Evolutionary conservation across 2,113 vertebrate genomes (phyloP), one percentile per base, ranked within the genome.

Genomic region (Rhinopomastus cyanomelas): DNA sequence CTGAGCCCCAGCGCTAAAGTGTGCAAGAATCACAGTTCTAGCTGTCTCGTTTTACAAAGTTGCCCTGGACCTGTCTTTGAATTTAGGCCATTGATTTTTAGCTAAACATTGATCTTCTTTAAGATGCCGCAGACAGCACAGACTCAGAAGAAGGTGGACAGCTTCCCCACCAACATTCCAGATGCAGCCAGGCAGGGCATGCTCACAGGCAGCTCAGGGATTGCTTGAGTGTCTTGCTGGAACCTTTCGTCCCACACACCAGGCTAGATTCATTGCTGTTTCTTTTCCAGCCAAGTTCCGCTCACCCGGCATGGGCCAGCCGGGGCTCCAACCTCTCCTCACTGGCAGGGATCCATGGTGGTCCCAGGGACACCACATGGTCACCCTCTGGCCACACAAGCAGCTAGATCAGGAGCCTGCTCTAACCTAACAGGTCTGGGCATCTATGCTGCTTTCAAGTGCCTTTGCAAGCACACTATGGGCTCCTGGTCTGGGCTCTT

Each of bases 161-260:
- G 29, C 61, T 78, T 81, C 39, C 55, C 17, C 44, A 60, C 6
- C 34, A 34, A 46, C 32, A 14, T 53, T 86, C 64, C 5, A 22
- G 71, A 14, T 15, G 34, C 37, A 80, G 39, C 27, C 8, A 11
- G 21, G 62, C 30, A 80, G 51, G 49, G 60, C 20, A n/a, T 0
- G 1, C 51, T 29, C 19, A 3, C 59, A 84, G 69, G 32, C 4
- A 11, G 56, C 37, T 16, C 13, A 67, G 44, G 51, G 57, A 55
- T 4, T 48, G 49, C 44, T 65, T 48, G 19, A 2, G 8, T 3
- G 1, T 9, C 18, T 53, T 83, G 61, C 27, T 0, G 0, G 30
- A 74, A 68, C 52, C 27, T 59, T 61, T 76, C 53, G 17, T 26
- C 18, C 49, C 5, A 0, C 21, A 17, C 3, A 6, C 19, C 4